Evolutionary conservation across 64 coral and sea anemone species (phyloP), one percentile per base, ranked within the genome.

Genomic region (Pocillopora verrucosa): DNA sequence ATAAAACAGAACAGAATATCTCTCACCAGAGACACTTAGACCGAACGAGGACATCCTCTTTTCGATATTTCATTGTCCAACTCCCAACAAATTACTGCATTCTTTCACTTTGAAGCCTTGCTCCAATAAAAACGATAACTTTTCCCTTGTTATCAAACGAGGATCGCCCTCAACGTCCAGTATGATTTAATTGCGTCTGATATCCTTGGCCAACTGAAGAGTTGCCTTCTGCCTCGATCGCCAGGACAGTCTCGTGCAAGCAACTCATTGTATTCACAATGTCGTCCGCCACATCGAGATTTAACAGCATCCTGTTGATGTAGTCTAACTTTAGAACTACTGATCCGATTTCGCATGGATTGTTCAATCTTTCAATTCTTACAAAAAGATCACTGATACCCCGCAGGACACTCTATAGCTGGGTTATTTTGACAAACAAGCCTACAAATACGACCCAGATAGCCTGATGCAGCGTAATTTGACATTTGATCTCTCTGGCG

Each of bases 81-180:
- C 89, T 4, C 78, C 89, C 64, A 90, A 73, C 56, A 77, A 2
- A 51, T 56, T 9, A 45, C 87, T 79, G 36, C 41, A 6, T 10
- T 79, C 56, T 13, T 14, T 37, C 22, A 69, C 58, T 51, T 25
- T 60, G 25, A 89, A 89, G 24, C 75, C 57, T 68, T 89, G 87
- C 2, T 79, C 75, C 24, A 89, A 45, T 58, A 80, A n/a, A 80
- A 89, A 41, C n/a, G 88, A 90, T 76, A 88, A 24, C 34, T 91
- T 58, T 67, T 86, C 89, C 22, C 37, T n/a, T 1, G 58, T 64
- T 91, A 38, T 86, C 73, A 91, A 76, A 91, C 61, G 89, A 85
- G 1, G 89, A 81, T 65, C 89, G 30, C 59, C 89, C 80, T 51
- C 78, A 74, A 56, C 17, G 1, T 7, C 81, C 89, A 91, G 45